Evolutionary conservation across 2,113 vertebrate species (phyloP), one percentile per base, ranked within the genome.

Genomic region (Corydoras maculifer): DNA sequence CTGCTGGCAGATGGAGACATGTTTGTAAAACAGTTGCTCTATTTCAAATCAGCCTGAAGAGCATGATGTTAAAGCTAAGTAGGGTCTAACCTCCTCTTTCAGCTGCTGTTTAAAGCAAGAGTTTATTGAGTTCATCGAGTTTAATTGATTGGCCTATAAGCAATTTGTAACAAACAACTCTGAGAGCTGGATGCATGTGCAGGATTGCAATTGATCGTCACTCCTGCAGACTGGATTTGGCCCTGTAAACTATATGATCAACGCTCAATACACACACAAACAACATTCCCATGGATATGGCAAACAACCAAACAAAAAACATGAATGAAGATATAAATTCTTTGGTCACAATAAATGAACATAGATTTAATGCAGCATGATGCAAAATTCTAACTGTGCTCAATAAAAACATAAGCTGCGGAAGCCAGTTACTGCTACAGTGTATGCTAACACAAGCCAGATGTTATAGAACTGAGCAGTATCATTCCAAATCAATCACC

Each of bases 161-260:
- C 31, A 68, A 62, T 51, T 35, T 51, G 9, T 35, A 11, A 68
- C 32, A 12, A 25, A 18, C 32, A 3, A 25, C 9, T 67, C 48
- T 49, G 62, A 4, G 49, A 25, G 12, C 8, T 68, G 63, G 31
- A 62, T 49, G 48, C n/a, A 53, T 15, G 55, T 72, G 49, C 49
- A 62, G n/a, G n/a, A 8, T 15, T 9, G 13, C 7, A 9, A 54
- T 55, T 54, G 51, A 54, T 55, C 50, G 31, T 11, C 12, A 57
- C 54, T 57, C 54, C 14, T 7, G 54, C 8, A 65, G 43, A 30
- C 18, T 51, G 29, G 48, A 65, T 49, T 31, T 65, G 49, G 64
- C 8, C 29, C 49, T 30, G 18, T 15, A 65, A 65, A 14, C 29
- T 3, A 18, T 50, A 12, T 15, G 14, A 25, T 14, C 64, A 65